Conservation (phyloP, 2,888 invertebrate genomes). For the Ceratothoa steindachneri region DNA sequence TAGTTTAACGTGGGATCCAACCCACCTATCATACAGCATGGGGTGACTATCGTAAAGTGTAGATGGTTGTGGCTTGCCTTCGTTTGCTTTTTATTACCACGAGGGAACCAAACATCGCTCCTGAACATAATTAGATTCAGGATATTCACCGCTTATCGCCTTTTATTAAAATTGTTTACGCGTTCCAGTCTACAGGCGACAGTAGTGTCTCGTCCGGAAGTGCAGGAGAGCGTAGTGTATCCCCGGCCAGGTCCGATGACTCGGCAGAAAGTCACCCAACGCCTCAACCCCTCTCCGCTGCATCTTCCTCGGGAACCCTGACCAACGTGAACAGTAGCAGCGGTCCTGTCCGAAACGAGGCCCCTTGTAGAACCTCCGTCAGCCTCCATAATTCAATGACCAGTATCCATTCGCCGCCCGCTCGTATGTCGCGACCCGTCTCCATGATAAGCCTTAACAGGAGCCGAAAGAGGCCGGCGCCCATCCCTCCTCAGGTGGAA, state of each 20-base stretch:
- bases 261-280: slow-evolving; percentile 17
- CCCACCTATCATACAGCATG: no score
- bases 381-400: neutral
- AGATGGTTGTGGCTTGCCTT: no score
- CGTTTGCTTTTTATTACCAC: no score
- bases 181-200: slow-evolving; percentile 54
- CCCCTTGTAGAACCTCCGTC: neutral
- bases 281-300: slow-evolving; percentile 13
- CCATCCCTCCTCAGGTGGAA: slow-evolving; percentile 23
- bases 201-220: slow-evolving; percentile 58
- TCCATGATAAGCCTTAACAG: slow-evolving; percentile 15
- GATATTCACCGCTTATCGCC: no score
- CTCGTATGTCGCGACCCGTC: slow-evolving; percentile 1
- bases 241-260: slow-evolving; percentile 38
- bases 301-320: slow-evolving; percentile 15
- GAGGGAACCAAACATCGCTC: no score
- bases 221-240: slow-evolving; percentile 55
- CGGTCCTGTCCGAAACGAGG: neutral
- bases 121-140: no score
- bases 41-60: no score
- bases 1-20: no score
- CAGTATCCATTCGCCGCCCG: neutral
- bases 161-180: no score
- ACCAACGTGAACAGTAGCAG: neutral
- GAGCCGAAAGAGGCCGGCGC: slow-evolving; percentile 30